Evolutionary conservation across 1,140 invertebrate genomes (phyloP), one percentile per base, ranked within the genome.

Genomic region (Drosophila nasuta): DNA sequence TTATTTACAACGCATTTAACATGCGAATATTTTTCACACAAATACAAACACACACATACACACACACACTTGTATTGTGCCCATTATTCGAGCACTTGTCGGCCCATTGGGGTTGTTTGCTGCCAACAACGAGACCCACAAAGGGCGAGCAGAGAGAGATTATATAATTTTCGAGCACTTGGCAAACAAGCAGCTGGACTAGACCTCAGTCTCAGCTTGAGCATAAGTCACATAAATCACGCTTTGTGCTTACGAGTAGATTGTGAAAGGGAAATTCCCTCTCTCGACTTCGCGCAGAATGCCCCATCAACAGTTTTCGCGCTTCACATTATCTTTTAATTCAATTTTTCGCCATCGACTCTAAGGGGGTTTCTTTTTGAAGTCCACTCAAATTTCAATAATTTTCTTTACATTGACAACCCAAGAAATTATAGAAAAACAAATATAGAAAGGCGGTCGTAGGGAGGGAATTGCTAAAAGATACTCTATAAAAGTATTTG

Each of bases 331-430:
- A 83, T 87, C 80, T 88, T 82, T 81, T 85, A 89, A 88, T 89
- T 89, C 81, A 80, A 90, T 88, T 88, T 88, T 75, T 65, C 62
- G 77, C 66, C 75, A 78, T 75, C 78, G 70, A 72, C 63, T 77
- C 56, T 17, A 25, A 10, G 35, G 41, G 48, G 59, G n/a, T 54
- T 51, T 45, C 51, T 41, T 88, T 88, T 88, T 89, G 77, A 88
- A 88, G 85, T 88, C 85, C 85, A 89, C 85, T 88, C 81, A 81
- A 81, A 88, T 88, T 88, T 88, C 85, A 88, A 88, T 88, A 89
- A 88, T 88, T 89, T 77, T 70, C 58, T 77, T 71, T 74, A 52
- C 79, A 86, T 76, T 74, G 85, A 82, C 67, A 76, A 63, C 57
- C 82, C 66, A 79, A 81, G 76, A 86, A 88, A 82, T 88, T 87